A percentile compares a stretch with the other conserved stretches of the same genome.
Conservation (phyloP, 2,797 vertebrate species). For the Squalus acanthias region DNA sequence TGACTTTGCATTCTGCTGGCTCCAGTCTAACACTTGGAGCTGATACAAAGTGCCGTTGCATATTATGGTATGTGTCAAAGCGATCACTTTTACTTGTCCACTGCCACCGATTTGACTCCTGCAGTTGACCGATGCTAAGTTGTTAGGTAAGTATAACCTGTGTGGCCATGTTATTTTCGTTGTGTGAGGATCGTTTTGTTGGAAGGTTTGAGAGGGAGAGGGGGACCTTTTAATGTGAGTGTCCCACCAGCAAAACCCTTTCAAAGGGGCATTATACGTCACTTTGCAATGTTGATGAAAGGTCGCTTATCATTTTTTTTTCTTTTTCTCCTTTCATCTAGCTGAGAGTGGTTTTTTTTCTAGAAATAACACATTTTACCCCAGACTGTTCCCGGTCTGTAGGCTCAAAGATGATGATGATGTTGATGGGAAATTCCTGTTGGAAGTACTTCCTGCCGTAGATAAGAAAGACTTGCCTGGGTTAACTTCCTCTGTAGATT, state of each 20-base stretch:
- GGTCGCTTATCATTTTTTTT: background rate
- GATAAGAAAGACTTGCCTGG: background rate
- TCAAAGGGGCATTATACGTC: too few species aligned
- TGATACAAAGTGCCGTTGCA: background rate
- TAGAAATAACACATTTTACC: background rate
- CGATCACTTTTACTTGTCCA: background rate
- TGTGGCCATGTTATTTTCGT: background rate
- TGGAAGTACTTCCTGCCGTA: background rate
- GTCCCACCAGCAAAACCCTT: background rate
- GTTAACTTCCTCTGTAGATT: background rate
- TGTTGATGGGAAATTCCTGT: slow-evolving; percentile 2
- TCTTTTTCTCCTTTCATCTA: background rate
- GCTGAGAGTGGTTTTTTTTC: background rate
- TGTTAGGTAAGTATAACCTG: background rate
- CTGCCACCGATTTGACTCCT: background rate
- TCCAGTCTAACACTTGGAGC: background rate
- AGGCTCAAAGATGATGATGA: background rate
- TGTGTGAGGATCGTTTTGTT: background rate
- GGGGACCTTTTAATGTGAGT: background rate
- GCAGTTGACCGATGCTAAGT: background rate
- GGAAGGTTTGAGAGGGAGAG: background rate
- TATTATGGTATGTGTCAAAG: background rate
- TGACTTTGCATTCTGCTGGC: background rate
- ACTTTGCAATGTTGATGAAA: background rate
- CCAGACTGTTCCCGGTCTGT: background rate